Evolutionary conservation across 2,888 invertebrate species (phyloP).

Genomic region (Melanostoma mellinum): DNA sequence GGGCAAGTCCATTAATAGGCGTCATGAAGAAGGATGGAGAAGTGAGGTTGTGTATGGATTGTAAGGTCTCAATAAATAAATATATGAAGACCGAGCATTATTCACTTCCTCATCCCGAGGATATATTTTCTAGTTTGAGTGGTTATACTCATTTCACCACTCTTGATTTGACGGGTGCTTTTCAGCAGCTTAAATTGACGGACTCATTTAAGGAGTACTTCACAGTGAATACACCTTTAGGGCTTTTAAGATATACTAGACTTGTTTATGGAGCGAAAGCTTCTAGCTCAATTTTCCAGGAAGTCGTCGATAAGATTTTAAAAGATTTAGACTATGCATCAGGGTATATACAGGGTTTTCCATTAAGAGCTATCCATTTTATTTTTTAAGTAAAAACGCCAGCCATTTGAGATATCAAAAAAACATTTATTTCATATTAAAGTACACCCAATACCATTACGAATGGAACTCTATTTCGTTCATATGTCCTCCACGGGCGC

Average conservation of each 20-base stretch:
- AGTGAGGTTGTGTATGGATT: too few relatives aligned
- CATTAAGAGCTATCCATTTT: conserved; percentile 7
- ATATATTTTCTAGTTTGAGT: conserved; percentile 1
- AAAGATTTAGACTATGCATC: too few relatives aligned
- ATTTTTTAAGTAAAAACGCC: conserved; percentile 11
- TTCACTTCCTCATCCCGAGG: conserved; percentile 1
- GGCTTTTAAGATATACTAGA: conserved; percentile 9
- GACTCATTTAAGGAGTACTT: conserved; percentile 23
- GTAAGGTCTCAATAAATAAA: conserved; percentile 1
- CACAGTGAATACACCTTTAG: conserved; percentile 18
- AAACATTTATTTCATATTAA: too few relatives aligned
- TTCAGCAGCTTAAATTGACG: conserved; percentile 19
- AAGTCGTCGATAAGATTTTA: neutral
- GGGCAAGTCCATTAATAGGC: conserved; percentile 16
- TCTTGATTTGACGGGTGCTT: conserved; percentile 25
- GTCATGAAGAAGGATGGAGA: conserved; percentile 1
- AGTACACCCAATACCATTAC: too few relatives aligned
- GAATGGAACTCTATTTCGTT: too few relatives aligned
- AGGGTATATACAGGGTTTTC: neutral
- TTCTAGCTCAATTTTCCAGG: conserved; percentile 3
- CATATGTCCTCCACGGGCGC: too few relatives aligned
- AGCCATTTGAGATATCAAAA: neutral
- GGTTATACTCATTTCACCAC: conserved; percentile 24
- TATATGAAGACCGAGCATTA: conserved; percentile 9
- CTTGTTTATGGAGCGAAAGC: conserved; percentile 3